A percentile compares a stretch with the other conserved stretches of the same genome.
Evolutionary conservation across 2,797 vertebrate genomes (phyloP).

Genomic region (Hypotaenidia okinawae): DNA sequence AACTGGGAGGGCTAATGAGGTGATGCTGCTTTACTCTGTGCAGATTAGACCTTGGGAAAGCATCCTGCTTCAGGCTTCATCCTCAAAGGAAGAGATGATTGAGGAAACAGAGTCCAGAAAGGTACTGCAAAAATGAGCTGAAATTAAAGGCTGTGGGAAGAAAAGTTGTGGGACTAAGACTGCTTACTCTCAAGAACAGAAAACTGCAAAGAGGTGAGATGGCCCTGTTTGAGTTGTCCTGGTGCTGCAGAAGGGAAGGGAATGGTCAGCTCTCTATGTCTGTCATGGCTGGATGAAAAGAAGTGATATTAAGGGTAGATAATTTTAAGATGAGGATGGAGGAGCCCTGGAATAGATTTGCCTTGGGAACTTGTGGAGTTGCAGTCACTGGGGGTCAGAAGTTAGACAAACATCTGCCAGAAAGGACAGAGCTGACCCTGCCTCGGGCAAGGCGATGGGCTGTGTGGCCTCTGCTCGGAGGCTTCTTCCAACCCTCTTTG

Average conservation of each 20-base stretch:
- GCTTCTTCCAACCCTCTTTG: background rate
- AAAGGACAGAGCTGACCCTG: background rate
- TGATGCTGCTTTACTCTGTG: background rate
- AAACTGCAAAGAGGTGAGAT: background rate
- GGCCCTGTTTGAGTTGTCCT: background rate
- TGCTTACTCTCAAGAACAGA: background rate
- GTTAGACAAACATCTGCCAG: slow-evolving; percentile 11
- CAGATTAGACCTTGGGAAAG: background rate
- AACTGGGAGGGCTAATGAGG: background rate
- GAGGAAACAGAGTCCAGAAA: background rate
- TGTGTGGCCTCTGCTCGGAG: background rate
- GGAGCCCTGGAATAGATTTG: background rate
- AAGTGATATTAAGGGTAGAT: background rate
- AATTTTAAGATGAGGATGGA: background rate
- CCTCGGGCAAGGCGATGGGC: background rate
- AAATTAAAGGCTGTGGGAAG: background rate
- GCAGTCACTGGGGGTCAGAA: background rate
- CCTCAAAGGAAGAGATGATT: background rate
- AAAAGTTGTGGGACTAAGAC: background rate
- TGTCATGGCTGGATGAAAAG: background rate
- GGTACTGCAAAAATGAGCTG: background rate
- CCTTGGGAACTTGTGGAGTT: background rate
- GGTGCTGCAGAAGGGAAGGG: background rate
- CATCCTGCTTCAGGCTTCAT: background rate
- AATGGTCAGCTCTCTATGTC: background rate